Evolutionary conservation across 2,888 invertebrate species (phyloP).

Genomic region (Ormyrus labotus): DNA sequence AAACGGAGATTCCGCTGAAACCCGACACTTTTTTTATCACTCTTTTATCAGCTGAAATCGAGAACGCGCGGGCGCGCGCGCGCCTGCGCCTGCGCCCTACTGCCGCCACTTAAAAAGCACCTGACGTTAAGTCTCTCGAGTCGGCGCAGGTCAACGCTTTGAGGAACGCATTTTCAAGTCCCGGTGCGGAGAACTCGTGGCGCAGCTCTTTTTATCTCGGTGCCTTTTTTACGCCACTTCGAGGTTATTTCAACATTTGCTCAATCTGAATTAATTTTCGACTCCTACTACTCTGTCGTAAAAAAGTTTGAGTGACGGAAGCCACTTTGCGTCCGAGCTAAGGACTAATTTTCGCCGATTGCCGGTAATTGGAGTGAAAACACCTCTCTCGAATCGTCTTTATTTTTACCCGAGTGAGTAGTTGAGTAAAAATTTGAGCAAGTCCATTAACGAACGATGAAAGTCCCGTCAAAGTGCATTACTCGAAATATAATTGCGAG

Average conservation of each 20-base stretch:
- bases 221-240: not conserved
- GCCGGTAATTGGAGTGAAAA: too few species aligned
- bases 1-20: constrained; percentile 52
- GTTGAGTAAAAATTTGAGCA: too few species aligned
- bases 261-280: too few species aligned
- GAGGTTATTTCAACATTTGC: too few species aligned
- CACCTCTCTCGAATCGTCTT: constrained; percentile 1
- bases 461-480: too few species aligned
- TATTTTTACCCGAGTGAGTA: not conserved
- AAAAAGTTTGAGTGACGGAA: too few species aligned
- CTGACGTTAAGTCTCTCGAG: constrained; percentile 22
- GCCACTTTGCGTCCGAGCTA: too few species aligned
- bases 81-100: not conserved
- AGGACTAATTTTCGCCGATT: too few species aligned
- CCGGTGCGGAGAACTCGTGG: constrained; percentile 1
- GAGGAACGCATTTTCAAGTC: constrained; percentile 24
- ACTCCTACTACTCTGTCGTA: too few species aligned
- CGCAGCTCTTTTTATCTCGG: constrained; percentile 6
- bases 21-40: constrained; percentile 46
- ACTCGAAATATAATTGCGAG: too few species aligned
- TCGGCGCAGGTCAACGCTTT: not conserved
- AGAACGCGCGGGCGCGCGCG: constrained; percentile 16
- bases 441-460: too few species aligned
- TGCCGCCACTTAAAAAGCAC: constrained; percentile 37
- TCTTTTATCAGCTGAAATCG: constrained; percentile 40